A percentile compares a stretch with the other conserved stretches of the same genome.
Conservation (phyloP, 64 coral and sea anemone species). For the Astreopora myriophthalma region DNA sequence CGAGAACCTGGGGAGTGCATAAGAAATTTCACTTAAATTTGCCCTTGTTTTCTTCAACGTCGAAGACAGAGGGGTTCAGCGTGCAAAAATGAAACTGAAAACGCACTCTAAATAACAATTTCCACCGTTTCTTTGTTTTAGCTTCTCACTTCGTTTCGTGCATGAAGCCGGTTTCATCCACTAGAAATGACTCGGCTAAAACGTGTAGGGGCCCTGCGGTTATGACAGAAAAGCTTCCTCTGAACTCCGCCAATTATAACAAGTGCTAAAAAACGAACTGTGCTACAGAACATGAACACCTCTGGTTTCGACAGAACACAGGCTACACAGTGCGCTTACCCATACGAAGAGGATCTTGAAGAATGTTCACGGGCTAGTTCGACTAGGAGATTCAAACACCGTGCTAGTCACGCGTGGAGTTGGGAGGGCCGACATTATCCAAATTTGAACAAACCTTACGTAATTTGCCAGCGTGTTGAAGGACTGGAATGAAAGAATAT, state of each 20-base stretch:
- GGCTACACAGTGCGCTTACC: not conserved
- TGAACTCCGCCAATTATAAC: not conserved
- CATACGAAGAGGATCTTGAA: not conserved
- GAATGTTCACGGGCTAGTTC: slow-evolving; percentile 11
- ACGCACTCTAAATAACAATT: not conserved
- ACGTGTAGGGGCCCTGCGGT: not conserved
- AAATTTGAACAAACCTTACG: not conserved
- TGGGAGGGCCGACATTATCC: slow-evolving; percentile 13
- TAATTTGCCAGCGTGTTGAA: not conserved
- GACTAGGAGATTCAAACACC: not conserved
- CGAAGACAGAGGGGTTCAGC: not conserved
- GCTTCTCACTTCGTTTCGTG: not conserved
- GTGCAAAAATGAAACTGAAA: slow-evolving; percentile 35
- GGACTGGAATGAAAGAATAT: not conserved
- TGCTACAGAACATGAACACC: not conserved
- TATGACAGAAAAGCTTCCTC: not conserved
- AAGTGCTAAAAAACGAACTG: not conserved
- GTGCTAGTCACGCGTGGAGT: slow-evolving; percentile 25
- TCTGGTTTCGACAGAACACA: not conserved
- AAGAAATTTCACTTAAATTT: not conserved
- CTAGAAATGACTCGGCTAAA: not conserved
- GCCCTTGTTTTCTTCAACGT: not conserved
- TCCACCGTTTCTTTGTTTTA: not conserved
- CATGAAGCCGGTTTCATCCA: slow-evolving; percentile 3
- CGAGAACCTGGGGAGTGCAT: not conserved